phyloP scores from a whole-genome alignment of 2,797 vertebrate genomes.

The Spheniscus humboldti region DNA sequence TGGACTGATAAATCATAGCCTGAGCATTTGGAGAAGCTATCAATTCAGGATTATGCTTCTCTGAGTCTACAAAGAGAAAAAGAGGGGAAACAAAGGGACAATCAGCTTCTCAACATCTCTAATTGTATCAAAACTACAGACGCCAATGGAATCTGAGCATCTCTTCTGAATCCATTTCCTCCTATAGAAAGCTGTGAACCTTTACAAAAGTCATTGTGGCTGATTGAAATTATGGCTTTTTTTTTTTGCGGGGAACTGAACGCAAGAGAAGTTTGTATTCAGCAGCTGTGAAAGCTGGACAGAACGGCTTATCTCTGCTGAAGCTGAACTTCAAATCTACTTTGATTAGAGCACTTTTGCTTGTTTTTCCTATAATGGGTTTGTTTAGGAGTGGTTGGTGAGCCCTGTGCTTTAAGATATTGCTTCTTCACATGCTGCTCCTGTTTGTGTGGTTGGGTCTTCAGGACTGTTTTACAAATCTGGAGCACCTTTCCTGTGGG shows the following conservation, averaged over 20 bases:
- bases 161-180: not conserved
- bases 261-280: not conserved
- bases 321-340: not conserved
- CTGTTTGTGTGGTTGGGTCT: not conserved
- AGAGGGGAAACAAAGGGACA: not conserved
- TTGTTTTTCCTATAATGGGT: not conserved
- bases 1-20: slow-evolving; percentile 49
- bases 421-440: not conserved
- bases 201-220: not conserved
- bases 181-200: not conserved
- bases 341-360: not conserved
- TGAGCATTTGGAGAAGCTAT: slow-evolving; percentile 51
- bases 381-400: not conserved
- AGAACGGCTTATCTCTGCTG: not conserved
- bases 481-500: not conserved
- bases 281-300: not conserved
- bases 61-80: not conserved
- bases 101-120: not conserved
- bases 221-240: not conserved
- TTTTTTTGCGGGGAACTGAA: not conserved
- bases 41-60: slow-evolving; percentile 52
- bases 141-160: not conserved
- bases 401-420: not conserved
- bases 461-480: not conserved
- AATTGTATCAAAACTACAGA: not conserved